Conservation (phyloP, 2,113 vertebrate species). For the Pterocles burchelli region DNA sequence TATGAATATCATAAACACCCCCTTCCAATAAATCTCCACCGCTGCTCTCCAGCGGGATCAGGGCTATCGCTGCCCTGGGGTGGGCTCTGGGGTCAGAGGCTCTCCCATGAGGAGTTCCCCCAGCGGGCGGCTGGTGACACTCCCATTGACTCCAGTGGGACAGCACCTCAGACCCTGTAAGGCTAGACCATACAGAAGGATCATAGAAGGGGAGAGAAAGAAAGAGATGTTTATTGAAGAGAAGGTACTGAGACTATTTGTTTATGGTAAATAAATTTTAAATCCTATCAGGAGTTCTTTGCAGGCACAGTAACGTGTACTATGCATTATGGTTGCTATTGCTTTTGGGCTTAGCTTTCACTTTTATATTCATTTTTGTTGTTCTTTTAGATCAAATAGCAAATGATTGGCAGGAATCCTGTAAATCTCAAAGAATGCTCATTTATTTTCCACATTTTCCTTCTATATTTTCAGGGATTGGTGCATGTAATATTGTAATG, state of each 20-base stretch:
- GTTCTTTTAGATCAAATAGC: conserved; percentile 50
- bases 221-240: not conserved
- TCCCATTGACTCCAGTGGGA: not conserved
- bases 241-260: not conserved
- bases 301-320: not conserved
- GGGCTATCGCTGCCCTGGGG: too few relatives aligned
- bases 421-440: conserved; percentile 31
- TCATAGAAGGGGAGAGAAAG: not conserved
- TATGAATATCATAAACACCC: accelerated
- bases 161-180: not conserved
- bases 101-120: too few relatives aligned
- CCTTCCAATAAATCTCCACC: too few relatives aligned
- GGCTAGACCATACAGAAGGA: not conserved
- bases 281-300: not conserved
- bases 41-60: not conserved
- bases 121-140: not conserved
- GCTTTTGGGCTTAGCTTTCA: not conserved
- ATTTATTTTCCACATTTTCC: conserved; percentile 38
- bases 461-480: conserved; percentile 47
- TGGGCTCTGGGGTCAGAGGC: too few relatives aligned
- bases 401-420: conserved; percentile 45
- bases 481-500: conserved; percentile 28
- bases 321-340: not conserved
- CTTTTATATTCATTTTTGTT: not conserved
- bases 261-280: not conserved